These are phyloP conservation scores for Triplophysa siluroides DNA, from an alignment of 2,113 vertebrate species.

Conservation along the genomic window DNA sequence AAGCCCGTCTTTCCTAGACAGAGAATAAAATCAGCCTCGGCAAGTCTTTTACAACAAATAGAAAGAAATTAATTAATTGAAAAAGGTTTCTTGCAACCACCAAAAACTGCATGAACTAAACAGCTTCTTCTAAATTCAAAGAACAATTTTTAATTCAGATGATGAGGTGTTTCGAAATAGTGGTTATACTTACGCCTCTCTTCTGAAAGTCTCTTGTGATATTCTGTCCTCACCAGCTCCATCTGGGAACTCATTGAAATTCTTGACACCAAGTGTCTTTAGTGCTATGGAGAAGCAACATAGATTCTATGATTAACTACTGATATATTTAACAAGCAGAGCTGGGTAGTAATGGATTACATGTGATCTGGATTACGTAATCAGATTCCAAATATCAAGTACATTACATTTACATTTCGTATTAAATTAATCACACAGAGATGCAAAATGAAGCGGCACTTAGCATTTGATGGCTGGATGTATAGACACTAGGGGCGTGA, in stretches of 20 bases:
- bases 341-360: too few species aligned
- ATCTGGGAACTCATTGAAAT: constrained; percentile 67
- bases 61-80: not conserved
- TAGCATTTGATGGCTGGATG: too few species aligned
- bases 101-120: not conserved
- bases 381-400: too few species aligned
- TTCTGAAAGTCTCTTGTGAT: constrained; percentile 68
- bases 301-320: not conserved
- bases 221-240: constrained; percentile 68
- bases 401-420: too few species aligned
- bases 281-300: constrained; percentile 62
- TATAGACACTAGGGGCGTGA: too few species aligned
- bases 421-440: too few species aligned
- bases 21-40: constrained; percentile 25
- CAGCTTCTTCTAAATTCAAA: not conserved
- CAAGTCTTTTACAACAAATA: not conserved
- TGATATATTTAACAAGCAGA: too few species aligned
- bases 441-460: too few species aligned
- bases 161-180: not conserved
- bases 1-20: constrained; percentile 66
- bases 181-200: constrained; percentile 69
- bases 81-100: too few species aligned
- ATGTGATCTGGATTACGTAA: too few species aligned
- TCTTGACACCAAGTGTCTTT: constrained; percentile 67
- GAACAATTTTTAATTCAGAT: not conserved